Evolutionary conservation across 2,888 invertebrate species (phyloP).

Genomic region (Odontothrips loti): DNA sequence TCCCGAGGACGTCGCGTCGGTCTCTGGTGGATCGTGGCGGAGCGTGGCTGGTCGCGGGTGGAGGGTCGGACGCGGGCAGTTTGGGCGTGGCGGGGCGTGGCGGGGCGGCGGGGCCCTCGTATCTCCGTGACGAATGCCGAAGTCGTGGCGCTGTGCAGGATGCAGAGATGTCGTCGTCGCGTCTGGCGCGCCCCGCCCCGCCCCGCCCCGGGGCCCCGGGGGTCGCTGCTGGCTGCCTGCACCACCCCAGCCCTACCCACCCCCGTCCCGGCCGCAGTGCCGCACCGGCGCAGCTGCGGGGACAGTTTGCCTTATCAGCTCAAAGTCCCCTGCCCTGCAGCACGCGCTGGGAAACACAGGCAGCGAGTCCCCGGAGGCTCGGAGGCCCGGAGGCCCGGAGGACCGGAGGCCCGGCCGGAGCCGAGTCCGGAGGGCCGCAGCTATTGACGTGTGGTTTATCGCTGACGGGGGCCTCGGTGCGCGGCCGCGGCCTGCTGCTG

Average conservation of each 20-base stretch:
- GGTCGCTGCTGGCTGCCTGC: not conserved
- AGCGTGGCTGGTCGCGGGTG: not conserved
- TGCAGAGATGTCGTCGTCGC: not conserved
- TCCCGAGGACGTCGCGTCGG: too few relatives aligned
- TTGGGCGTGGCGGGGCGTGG: not conserved
- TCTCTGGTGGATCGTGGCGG: too few relatives aligned
- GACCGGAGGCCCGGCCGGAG: too few relatives aligned
- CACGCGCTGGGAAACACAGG: not conserved
- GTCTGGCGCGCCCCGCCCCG: too few relatives aligned
- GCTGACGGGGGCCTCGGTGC: not conserved
- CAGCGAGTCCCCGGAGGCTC: not conserved
- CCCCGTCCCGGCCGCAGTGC: not conserved
- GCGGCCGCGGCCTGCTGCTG: not conserved
- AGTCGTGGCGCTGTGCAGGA: not conserved
- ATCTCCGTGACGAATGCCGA: not conserved
- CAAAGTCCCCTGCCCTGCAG: not conserved
- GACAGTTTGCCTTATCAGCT: not conserved
- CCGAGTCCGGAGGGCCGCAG: too few relatives aligned
- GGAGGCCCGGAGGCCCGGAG: too few relatives aligned
- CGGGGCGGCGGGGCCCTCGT: not conserved
- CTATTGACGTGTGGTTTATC: constrained; percentile 15
- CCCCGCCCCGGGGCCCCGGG: too few relatives aligned
- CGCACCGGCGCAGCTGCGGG: not conserved
- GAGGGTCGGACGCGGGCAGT: too few relatives aligned
- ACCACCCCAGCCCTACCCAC: not conserved